Evolutionary conservation across 2,888 invertebrate species (phyloP), one percentile per base, ranked within the genome.

Genomic region (Apeira syringaria): DNA sequence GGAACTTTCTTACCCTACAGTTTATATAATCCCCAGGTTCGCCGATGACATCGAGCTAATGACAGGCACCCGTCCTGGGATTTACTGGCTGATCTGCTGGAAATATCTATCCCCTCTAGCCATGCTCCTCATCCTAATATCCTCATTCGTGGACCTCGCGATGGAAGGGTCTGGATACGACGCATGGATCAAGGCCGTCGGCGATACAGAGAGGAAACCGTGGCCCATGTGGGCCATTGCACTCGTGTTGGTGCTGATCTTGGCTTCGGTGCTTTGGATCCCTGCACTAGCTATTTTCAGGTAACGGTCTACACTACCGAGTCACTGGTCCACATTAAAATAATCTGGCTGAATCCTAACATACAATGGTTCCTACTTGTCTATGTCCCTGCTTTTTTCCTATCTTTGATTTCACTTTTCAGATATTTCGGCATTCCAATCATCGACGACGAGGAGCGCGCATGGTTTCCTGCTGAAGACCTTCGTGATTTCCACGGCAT

Each of bases 61-160:
- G 98, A 98, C 97, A 0, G 98, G 98, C 1, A 93, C 93, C 30
- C 92, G 97, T 12, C 97, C 98, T 0, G 95, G 95, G 0, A 89
- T 96, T 18, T 98, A 97, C 78, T 98, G 98, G 98, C 90, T 97
- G 69, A 93, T 97, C 57, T 98, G 97, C 80, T 98, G 98, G 98
- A 97, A 98, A 77, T 98, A 97, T 73, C 86, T 98, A 6, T 97
- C 97, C 1, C 98, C 98, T 0, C 69, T 94, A 43, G 97, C 97
- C 0, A 97, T 98, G 97, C 79, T 97, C 20, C 93, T 94, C 30
- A 97, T 98, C 66, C 84, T 98, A 15, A 84, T 94, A 15, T 96
- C 97, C 0, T 97, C 97, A 26, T 94, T 97, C 67, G 92, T 94
- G 47, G 95, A 97, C 66, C 93, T 97, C 51, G 91, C 94, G 0